Conservation (phyloP, 2,888 invertebrate species). For the Lamproptera curius region DNA sequence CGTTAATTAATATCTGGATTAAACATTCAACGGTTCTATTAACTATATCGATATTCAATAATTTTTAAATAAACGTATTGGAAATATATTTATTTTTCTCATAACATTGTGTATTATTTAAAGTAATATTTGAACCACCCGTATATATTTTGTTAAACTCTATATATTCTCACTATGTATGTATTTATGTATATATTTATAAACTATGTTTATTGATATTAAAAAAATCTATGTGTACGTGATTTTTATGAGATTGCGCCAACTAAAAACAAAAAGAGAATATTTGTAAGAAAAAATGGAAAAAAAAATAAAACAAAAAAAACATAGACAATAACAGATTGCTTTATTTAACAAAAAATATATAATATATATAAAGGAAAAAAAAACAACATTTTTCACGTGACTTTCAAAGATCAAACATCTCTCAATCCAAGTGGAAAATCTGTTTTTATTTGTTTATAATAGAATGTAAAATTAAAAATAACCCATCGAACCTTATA, state of each 20-base stretch:
- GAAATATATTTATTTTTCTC: slow-evolving; percentile 32
- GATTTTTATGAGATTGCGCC: slow-evolving; percentile 31
- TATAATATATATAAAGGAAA: slow-evolving; percentile 71
- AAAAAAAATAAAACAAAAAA: slow-evolving; percentile 66
- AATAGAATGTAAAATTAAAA: slow-evolving; percentile 75
- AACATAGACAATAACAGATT: slow-evolving; percentile 75
- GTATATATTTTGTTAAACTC: slow-evolving; percentile 56
- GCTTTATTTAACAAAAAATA: slow-evolving; percentile 79
- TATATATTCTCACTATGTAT: slow-evolving; percentile 65
- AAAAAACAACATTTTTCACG: slow-evolving; percentile 70
- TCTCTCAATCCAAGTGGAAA: slow-evolving; percentile 56
- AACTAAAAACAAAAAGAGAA: slow-evolving; percentile 29
- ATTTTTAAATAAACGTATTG: slow-evolving; percentile 29
- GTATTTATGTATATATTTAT: slow-evolving; percentile 51
- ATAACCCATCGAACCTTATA: slow-evolving; percentile 77
- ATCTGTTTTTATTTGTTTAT: slow-evolving; percentile 57
- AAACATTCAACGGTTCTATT: slow-evolving; percentile 20
- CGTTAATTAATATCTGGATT: slow-evolving; percentile 23
- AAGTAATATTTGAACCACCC: slow-evolving; percentile 60
- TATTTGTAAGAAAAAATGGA: slow-evolving; percentile 35
- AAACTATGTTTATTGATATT: slow-evolving; percentile 39
- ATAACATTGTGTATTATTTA: slow-evolving; percentile 37
- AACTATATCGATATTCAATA: slow-evolving; percentile 17
- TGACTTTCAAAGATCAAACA: slow-evolving; percentile 45
- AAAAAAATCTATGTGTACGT: slow-evolving; percentile 31